A percentile compares a stretch with the other conserved stretches of the same genome.
These are phyloP conservation scores for Cosmia pyralina DNA, from an alignment of 2,888 invertebrate species.

Conservation along the genomic window DNA sequence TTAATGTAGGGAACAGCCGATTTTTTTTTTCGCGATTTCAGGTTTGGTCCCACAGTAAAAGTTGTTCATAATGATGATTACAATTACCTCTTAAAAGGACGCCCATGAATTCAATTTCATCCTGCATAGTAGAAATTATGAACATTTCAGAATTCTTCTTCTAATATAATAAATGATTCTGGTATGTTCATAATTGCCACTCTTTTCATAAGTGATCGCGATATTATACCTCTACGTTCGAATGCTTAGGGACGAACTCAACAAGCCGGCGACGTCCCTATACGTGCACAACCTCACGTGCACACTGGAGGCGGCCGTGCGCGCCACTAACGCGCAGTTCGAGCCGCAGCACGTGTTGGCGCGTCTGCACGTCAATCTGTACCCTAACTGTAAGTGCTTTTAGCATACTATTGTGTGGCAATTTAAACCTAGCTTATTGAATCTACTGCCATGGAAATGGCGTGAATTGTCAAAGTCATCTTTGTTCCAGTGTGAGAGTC, in stretches of 20 bases:
- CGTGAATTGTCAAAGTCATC: background rate
- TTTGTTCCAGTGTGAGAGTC: no score
- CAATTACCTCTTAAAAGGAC: no score
- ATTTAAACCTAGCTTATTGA: background rate
- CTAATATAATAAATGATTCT: background rate
- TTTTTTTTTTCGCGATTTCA: no score
- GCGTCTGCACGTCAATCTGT: slow-evolving; percentile 95
- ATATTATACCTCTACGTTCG: background rate
- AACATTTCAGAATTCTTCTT: background rate
- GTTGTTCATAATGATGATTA: no score
- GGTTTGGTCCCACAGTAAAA: no score
- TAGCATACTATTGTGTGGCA: no score
- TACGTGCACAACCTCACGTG: slow-evolving; percentile 97
- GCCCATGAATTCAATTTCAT: no score
- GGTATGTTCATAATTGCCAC: background rate
- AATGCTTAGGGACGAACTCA: slow-evolving; percentile 94
- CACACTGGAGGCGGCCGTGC: slow-evolving; percentile 95
- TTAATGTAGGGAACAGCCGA: no score
- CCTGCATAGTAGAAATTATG: background rate
- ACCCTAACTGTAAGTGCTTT: slow-evolving; percentile 82
- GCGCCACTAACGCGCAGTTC: slow-evolving; percentile 98
- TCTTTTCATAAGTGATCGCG: background rate
- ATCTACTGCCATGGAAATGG: background rate
- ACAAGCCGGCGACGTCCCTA: slow-evolving; percentile 95
- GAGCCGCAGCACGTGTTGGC: slow-evolving; percentile 97